Evolutionary conservation across 2,797 vertebrate genomes (phyloP), one percentile per base, ranked within the genome.

Genomic region (Labeo calbasu): DNA sequence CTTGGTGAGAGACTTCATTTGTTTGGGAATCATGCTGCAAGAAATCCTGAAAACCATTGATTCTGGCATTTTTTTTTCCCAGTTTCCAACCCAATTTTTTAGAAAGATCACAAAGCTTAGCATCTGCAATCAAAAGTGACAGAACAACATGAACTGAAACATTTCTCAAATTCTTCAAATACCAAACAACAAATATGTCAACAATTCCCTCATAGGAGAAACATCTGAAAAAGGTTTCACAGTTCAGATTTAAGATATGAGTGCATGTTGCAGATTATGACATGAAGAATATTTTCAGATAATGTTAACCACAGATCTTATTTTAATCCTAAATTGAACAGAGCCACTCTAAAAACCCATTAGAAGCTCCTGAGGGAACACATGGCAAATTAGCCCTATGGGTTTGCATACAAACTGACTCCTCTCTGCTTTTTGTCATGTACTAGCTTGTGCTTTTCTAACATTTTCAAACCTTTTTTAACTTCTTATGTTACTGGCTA

Each of bases 321-420:
- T 28, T 71, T 69, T 8, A 59, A 69, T 70, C 51, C 46, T 59
- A 71, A 46, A 81, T 46, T 43, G 8, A 71, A 48, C 40, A 59
- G 23, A 25, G 36, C 17, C 25, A 71, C 69, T 59, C 23, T 59
- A 57, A 46, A 81, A 70, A 14, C 15, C 66, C 51, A 76, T 76
- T 23, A 8, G 19, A 57, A 13, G 28, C 55, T 40, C 28, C 72
- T 5, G 12, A 55, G 51, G 72, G 72, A 75, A 40, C 13, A 25
- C n/a, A 50, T 2, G 0, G n/a, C 12, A 40, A 57, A 76, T n/a
- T 57, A 40, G 51, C 12, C 72, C 51, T 55, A 2, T 1, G 28
- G 19, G 19, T 55, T 75, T 13, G 28, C 50, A 51, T 57, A 57
- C 12, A 5, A 76, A 40, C 32, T 21, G 71, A 73, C 14, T 17